Evolutionary conservation across 2,113 vertebrate genomes (phyloP), one percentile per base, ranked within the genome.

Genomic region (Mustela nigripes): DNA sequence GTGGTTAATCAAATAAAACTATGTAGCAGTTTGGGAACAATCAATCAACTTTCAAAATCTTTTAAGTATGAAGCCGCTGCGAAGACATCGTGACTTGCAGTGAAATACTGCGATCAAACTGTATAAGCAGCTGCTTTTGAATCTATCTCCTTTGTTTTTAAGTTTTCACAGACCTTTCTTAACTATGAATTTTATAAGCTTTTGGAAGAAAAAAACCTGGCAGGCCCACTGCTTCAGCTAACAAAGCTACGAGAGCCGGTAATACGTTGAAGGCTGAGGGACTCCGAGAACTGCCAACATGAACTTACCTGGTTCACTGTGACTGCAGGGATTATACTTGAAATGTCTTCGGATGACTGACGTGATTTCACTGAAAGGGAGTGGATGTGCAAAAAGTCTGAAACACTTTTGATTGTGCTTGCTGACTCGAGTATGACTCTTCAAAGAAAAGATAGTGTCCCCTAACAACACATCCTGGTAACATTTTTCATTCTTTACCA

Each of bases 1-100:
- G 96, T 98, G 98, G 98, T 98, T 98, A 98, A 99, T 99, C 98
- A 98, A 97, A 97, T 98, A 98, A 98, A 99, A 98, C 98, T 98
- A 98, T 99, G 98, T 97, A 98, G 98, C 91, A 98, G 97, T 98
- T 98, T 98, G 97, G 97, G 98, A 98, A 94, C 98, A 98, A 99
- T 98, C 98, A 98, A 97, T 99, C 98, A 98, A 95, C 93, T 97
- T 98, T 97, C 98, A 98, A 97, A 98, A 98, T 90, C 91, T 98
- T 97, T 98, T 98, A 98, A 98, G 89, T 83, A 98, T 95, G 97
- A 97, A 97, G 95, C 94, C 96, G 81, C 96, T 98, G 84, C 73
- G 97, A 98, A 97, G 93, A 98, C 94, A 97, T 94, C 85, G 8
- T 53, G 94, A 58, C 91, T 92, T 58, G 81, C 91, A 91, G 82